Base-by-base conservation (phyloP, 1,140 invertebrate genomes). In the Teleopsis dalmanni region DNA sequence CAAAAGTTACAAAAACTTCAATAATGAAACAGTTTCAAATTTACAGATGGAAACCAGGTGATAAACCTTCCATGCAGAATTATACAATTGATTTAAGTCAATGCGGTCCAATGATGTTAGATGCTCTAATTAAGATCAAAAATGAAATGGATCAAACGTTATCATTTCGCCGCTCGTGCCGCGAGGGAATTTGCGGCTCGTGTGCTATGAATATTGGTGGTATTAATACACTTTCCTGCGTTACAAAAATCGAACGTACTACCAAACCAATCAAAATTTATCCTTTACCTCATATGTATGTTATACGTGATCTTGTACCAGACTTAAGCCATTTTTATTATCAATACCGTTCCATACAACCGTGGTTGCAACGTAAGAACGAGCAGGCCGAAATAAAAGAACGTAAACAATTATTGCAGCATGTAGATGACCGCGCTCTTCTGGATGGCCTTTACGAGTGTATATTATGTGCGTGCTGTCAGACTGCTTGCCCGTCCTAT, bases 191-290 rank as follows among this genome's bases (percentile, higher is more conserved):
- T 56, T 99, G 95, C 74, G 95, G 95, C 16, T 98, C 94, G 4
- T 98, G 95, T 75, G 85, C 95, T 7, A 98, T 98, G 95, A 99
- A 98, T 73, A 98, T 99, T 70, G 85, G 86, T 55, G 95, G 95
- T 29, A 75, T 82, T 2, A 99, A 99, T 70, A 96, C 93, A 0
- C 74, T 98, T 5, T 94, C 95, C 38, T 96, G 93, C 69, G 53
- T 57, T 4, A 54, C 57, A 14, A 55, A 52, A n/a, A 62, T 64
- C 26, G 21, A 18, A 87, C 91, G 69, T 66, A 81, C 1, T 77
- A 80, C 6, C 93, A 93, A 71, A 84, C 96, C 36, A 16, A 36
- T 49, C 22, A 29, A 34, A 8, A 43, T 49, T 43, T 96, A 97
- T 71, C 95, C 95, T 1, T 70, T 98, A 41, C 95, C 95, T 1